Conservation (phyloP, 2,797 vertebrate species). For the Halcyon chelicuti region DNA sequence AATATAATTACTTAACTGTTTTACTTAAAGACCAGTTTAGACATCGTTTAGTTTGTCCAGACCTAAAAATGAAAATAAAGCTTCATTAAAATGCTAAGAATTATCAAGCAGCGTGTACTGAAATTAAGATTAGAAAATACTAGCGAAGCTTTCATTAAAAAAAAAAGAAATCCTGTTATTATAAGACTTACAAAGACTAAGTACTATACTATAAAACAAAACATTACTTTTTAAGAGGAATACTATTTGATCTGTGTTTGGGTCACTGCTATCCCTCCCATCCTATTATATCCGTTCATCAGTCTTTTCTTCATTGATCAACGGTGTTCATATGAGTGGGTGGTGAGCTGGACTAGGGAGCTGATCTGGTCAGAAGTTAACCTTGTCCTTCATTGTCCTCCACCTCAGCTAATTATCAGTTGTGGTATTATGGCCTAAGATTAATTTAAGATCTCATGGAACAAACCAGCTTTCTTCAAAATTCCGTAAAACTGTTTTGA, state of each 20-base stretch:
- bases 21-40: neutral
- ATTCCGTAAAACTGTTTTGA: neutral
- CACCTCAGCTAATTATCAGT: neutral
- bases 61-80: neutral
- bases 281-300: neutral
- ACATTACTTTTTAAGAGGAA: neutral
- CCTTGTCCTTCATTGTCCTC: neutral
- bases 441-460: neutral
- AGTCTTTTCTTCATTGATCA: neutral
- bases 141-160: neutral
- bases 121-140: neutral
- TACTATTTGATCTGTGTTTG: neutral
- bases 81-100: neutral
- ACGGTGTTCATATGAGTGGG: neutral
- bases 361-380: neutral
- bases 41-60: neutral
- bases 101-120: neutral
- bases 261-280: neutral
- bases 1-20: neutral
- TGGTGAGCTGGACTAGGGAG: neutral
- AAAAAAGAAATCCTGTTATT: neutral
- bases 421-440: neutral
- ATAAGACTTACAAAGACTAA: neutral
- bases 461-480: neutral
- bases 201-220: neutral